A percentile compares a stretch with the other conserved stretches of the same genome.
These are phyloP conservation scores for Peromyscus leucopus DNA, from an alignment of 2,113 vertebrate genomes.

Conservation along the genomic window DNA sequence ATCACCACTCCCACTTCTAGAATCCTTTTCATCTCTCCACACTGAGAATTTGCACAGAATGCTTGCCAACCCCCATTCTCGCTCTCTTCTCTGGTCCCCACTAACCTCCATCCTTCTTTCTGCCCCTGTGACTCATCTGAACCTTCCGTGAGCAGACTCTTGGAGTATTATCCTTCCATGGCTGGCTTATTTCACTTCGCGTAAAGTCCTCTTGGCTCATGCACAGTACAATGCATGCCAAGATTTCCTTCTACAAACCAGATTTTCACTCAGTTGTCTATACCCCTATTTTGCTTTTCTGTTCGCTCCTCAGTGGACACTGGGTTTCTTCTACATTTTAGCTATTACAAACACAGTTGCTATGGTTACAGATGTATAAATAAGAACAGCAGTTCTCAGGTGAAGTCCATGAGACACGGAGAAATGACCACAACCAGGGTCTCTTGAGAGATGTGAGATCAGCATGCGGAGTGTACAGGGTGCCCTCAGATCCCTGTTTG, in stretches of 20 bases:
- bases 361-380: no score
- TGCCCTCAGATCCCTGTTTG: not conserved
- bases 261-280: not conserved
- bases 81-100: no score
- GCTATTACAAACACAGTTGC: not conserved
- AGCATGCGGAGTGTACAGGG: not conserved
- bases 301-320: not conserved
- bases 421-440: not conserved
- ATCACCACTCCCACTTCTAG: no score
- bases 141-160: not conserved
- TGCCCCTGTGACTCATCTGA: not conserved
- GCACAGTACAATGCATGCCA: not conserved
- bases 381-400: not conserved
- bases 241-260: not conserved
- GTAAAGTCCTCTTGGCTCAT: not conserved
- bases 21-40: not conserved
- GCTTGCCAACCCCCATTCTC: no score
- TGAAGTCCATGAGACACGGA: not conserved
- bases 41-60: not conserved
- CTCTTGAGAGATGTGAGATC: accelerated
- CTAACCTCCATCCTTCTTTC: not conserved
- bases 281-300: not conserved
- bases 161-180: not conserved
- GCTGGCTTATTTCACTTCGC: not conserved
- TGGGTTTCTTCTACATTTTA: not conserved